Conservation (phyloP, 2,888 invertebrate species). For the Drosophila cognata region DNA sequence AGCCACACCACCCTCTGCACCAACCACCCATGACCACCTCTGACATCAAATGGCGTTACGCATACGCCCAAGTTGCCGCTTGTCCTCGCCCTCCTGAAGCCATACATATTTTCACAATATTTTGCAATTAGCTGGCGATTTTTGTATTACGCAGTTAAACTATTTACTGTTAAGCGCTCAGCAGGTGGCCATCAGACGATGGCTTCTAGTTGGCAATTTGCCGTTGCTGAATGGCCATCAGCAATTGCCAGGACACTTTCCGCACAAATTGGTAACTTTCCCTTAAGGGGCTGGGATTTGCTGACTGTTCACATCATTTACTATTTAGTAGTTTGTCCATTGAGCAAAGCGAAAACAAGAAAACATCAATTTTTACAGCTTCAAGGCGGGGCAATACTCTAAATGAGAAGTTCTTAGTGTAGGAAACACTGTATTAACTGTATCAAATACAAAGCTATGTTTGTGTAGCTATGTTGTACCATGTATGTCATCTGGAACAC, state of each 20-base stretch:
- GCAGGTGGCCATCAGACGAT: slow-evolving; percentile 44
- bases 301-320: neutral
- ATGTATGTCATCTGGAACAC: neutral
- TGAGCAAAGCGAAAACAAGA: neutral
- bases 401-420: neutral
- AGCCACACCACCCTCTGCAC: neutral
- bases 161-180: slow-evolving; percentile 63
- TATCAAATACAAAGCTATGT: neutral
- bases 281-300: neutral
- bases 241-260: slow-evolving; percentile 27
- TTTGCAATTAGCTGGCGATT: slow-evolving; percentile 71
- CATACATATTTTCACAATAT: slow-evolving; percentile 50
- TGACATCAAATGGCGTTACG: slow-evolving; percentile 35
- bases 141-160: slow-evolving; percentile 57
- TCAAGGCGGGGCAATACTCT: neutral
- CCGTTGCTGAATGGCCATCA: slow-evolving; percentile 23
- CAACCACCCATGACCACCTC: too few relatives aligned
- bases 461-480: neutral
- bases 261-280: slow-evolving; percentile 3
- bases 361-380: neutral
- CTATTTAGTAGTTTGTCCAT: neutral
- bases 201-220: slow-evolving; percentile 25
- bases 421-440: neutral
- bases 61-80: slow-evolving; percentile 46
- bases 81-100: neutral